Evolutionary conservation across 2,888 invertebrate genomes (phyloP), one percentile per base, ranked within the genome.

Genomic region (Synergus gifuensis): DNA sequence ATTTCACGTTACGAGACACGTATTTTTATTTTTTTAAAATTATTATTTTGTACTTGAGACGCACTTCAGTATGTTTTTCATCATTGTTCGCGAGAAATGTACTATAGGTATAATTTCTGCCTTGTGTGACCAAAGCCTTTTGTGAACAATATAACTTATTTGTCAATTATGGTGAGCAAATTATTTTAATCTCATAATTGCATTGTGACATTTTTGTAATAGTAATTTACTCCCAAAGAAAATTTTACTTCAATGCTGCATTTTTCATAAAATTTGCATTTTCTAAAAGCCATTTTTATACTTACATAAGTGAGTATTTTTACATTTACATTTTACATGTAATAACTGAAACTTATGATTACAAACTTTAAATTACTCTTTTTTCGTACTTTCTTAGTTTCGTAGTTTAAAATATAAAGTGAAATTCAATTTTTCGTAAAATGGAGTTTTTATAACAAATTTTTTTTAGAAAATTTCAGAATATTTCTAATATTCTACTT

Each of bases 1-100:
- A 76, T 86, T 86, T 81, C 81, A 84, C 83, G 84, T 85, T 89
- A 84, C 86, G 82, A 86, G 88, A 87, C 87, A 88, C 88, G 88
- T 87, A 82, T 86, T 84, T 87, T 86, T 85, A 78, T 89, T 88
- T 88, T 82, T 86, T 86, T 88, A 82, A 86, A 22, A 28, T 87
- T 87, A 81, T 18, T 78, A 49, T 49, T 69, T 73, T 36, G 14
- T 67, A 67, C 12, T 54, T 36, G n/a, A 36, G 14, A 73, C n/a
- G 69, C 49, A 73, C 36, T 73, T 73, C 69, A 28, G 49, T 49
- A 73, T 73, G 36, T 73, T 73, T 73, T 28, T n/a, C n/a, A 44
- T 12, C 44, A 54, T 36, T 54, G 7, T 73, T 54, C 54, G 36
- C 54, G 28, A 54, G 28, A 54, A 73, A n/a, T 69, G 49, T 69